A percentile compares a stretch with the other conserved stretches of the same genome.
Evolutionary conservation across 1,140 invertebrate genomes (phyloP).

Genomic region (Ceratosolen fusciceps): DNA sequence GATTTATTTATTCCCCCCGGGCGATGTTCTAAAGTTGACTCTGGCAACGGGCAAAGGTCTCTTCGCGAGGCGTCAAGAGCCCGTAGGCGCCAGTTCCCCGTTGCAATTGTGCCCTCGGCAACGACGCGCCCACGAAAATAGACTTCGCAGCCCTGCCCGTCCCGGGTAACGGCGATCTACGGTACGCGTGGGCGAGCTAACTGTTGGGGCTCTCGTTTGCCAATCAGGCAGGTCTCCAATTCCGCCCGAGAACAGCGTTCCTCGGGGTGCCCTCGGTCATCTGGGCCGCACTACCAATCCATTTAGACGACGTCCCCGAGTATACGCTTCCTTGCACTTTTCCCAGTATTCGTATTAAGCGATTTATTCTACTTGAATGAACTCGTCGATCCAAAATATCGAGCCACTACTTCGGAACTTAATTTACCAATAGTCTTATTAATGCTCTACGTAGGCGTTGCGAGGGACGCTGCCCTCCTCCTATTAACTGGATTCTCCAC

Average conservation of each 20-base stretch:
- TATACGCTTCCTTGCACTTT: no score
- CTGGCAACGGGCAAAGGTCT: conserved; percentile 13
- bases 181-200: not conserved
- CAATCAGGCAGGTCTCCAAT: conserved; percentile 25
- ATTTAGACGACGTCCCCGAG: no score
- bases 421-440: no score
- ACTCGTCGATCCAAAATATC: no score
- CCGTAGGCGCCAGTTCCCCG: conserved; percentile 31
- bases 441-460: no score
- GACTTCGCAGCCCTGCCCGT: not conserved
- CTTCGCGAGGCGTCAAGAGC: conserved; percentile 27
- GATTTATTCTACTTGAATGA: no score
- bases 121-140: conserved; percentile 16
- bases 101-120: conserved; percentile 13
- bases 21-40: not conserved
- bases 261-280: no score
- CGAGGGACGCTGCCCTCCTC: no score
- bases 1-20: conserved; percentile 17
- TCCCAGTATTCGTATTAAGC: no score
- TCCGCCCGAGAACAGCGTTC: not conserved
- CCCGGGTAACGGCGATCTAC: not conserved
- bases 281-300: no score
- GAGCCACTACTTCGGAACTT: no score
- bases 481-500: no score
- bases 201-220: conserved; percentile 5